Conservation (phyloP, 2,797 vertebrate genomes). For the Pogonophryne albipinna region DNA sequence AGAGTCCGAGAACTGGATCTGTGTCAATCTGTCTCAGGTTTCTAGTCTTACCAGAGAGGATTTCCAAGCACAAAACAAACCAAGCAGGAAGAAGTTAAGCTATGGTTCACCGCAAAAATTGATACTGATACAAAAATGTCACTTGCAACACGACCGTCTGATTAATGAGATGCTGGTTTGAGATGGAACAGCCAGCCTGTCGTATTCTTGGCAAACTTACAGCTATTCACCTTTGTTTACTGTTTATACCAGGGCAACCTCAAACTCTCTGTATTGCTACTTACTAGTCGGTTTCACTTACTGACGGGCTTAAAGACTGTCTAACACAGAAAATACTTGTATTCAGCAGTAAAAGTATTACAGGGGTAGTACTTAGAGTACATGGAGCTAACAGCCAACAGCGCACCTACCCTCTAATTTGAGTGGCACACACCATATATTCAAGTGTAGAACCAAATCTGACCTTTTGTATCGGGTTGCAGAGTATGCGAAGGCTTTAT, state of each 20-base stretch:
- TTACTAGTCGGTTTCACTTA: conserved; percentile 16
- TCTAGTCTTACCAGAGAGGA: conserved; percentile 1
- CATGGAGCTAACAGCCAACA: conserved; percentile 42
- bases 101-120: conserved; percentile 2
- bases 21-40: background rate
- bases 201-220: background rate
- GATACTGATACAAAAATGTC: background rate
- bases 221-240: conserved; percentile 5
- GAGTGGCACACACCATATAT: conserved; percentile 40
- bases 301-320: conserved; percentile 15
- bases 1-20: background rate
- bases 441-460: conserved; percentile 52
- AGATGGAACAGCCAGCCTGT: background rate
- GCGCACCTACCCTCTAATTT: conserved; percentile 22
- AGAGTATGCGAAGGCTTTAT: conserved; percentile 41
- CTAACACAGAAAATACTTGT: too few relatives aligned
- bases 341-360: conserved; percentile 14
- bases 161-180: conserved; percentile 1
- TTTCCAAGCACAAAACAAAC: conserved; percentile 10
- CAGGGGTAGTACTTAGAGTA: conserved; percentile 7
- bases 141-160: background rate
- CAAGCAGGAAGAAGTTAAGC: background rate
- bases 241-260: background rate
- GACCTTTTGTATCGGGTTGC: conserved; percentile 66
- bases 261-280: background rate